Evolutionary conservation across 2,888 invertebrate species (phyloP).

Genomic region (Autographa gamma): DNA sequence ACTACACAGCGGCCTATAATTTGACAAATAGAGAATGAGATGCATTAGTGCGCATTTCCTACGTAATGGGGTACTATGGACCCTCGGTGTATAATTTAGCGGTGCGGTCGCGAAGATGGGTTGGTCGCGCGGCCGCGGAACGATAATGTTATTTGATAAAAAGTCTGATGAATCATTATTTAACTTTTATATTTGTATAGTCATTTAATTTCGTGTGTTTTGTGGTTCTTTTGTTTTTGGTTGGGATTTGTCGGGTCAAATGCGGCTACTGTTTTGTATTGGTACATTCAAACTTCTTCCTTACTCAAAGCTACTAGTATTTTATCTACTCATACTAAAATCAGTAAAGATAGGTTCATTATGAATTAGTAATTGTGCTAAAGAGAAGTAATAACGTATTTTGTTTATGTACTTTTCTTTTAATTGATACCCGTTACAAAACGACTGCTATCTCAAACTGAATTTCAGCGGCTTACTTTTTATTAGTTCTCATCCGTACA

Average conservation of each 20-base stretch:
- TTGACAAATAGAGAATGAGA: slow-evolving; percentile 88
- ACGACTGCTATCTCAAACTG: no score
- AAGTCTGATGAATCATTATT: slow-evolving; percentile 71
- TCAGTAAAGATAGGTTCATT: no score
- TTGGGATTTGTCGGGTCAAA: not conserved
- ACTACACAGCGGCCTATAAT: slow-evolving; percentile 81
- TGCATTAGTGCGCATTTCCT: slow-evolving; percentile 87
- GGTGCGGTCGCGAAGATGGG: slow-evolving; percentile 80
- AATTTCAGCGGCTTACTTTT: no score
- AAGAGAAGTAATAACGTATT: no score
- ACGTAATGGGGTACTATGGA: slow-evolving; percentile 81
- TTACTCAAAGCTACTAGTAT: no score
- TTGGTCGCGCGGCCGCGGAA: slow-evolving; percentile 57
- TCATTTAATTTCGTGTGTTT: slow-evolving; percentile 46
- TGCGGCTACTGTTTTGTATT: not conserved
- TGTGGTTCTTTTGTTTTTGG: slow-evolving; percentile 24
- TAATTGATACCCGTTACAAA: no score
- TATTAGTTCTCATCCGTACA: no score
- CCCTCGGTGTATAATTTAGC: slow-evolving; percentile 83
- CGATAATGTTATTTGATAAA: slow-evolving; percentile 77
- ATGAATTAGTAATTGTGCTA: no score
- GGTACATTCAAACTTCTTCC: not conserved
- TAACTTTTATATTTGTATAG: slow-evolving; percentile 69
- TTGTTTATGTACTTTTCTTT: no score
- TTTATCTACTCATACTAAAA: no score